Conservation (phyloP, 2,797 vertebrate species). For the Podarcis siculus region DNA sequence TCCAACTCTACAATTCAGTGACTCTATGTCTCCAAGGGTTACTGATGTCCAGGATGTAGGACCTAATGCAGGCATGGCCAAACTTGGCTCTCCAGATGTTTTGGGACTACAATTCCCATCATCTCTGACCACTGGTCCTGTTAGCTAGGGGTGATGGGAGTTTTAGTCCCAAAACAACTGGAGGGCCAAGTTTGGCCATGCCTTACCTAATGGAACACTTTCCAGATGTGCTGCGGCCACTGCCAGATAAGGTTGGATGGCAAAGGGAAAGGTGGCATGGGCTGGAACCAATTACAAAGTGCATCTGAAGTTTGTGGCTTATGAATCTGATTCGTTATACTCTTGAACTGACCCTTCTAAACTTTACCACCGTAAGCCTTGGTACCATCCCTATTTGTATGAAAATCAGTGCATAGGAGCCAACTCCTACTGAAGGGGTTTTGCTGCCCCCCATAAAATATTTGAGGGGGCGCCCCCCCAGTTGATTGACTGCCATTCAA, state of each 20-base stretch:
- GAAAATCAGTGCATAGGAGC: not conserved
- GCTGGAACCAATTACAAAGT: not conserved
- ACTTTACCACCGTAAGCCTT: not conserved
- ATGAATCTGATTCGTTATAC: not conserved
- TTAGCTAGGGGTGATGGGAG: too few species aligned
- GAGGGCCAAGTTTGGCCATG: not conserved
- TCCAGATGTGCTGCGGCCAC: not conserved
- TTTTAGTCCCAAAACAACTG: too few species aligned
- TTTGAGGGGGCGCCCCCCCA: too few species aligned
- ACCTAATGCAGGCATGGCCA: too few species aligned
- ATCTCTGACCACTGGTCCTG: too few species aligned
- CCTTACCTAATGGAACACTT: not conserved
- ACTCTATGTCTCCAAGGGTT: not conserved
- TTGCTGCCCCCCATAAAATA: too few species aligned
- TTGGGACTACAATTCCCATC: too few species aligned
- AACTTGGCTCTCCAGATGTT: too few species aligned
- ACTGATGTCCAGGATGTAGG: not conserved
- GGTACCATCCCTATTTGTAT: too few species aligned
- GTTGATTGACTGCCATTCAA: too few species aligned
- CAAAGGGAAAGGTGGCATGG: not conserved
- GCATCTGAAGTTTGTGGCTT: not conserved
- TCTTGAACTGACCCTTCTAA: not conserved
- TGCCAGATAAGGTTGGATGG: not conserved
- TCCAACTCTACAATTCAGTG: too few species aligned
- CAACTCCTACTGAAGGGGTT: too few species aligned